A percentile compares a stretch with the other conserved stretches of the same genome.
Evolutionary conservation across 2,113 vertebrate species (phyloP).

Genomic region (Cinclus mexicanus): DNA sequence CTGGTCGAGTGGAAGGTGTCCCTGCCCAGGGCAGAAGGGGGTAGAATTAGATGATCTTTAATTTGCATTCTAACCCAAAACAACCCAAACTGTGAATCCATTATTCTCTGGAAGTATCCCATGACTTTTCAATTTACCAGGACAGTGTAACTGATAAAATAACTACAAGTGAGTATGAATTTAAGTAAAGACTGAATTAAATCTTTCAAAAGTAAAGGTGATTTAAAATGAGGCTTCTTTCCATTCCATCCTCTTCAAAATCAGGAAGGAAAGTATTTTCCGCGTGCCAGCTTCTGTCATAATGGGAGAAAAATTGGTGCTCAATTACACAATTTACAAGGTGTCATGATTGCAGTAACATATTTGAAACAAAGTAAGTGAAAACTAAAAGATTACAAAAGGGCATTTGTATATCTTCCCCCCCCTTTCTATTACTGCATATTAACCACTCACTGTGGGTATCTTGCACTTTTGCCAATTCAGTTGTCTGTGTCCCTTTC

Average conservation of each 20-base stretch:
- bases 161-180: background rate
- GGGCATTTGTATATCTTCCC: accelerated
- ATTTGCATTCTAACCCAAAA: background rate
- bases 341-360: background rate
- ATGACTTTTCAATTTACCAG: background rate
- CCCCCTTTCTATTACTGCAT: background rate
- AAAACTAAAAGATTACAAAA: background rate
- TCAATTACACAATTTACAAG: background rate
- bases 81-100: background rate
- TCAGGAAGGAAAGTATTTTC: background rate
- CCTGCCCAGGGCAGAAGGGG: background rate
- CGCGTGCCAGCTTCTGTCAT: background rate
- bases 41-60: background rate
- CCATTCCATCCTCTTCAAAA: background rate
- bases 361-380: background rate
- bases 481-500: background rate
- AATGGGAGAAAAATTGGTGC: background rate
- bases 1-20: background rate
- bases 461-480: background rate
- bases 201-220: background rate
- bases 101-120: background rate
- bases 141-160: background rate
- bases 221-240: background rate
- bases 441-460: background rate
- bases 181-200: background rate